Conservation (phyloP, 1,140 invertebrate genomes). For the Magallana ariakensis region DNA sequence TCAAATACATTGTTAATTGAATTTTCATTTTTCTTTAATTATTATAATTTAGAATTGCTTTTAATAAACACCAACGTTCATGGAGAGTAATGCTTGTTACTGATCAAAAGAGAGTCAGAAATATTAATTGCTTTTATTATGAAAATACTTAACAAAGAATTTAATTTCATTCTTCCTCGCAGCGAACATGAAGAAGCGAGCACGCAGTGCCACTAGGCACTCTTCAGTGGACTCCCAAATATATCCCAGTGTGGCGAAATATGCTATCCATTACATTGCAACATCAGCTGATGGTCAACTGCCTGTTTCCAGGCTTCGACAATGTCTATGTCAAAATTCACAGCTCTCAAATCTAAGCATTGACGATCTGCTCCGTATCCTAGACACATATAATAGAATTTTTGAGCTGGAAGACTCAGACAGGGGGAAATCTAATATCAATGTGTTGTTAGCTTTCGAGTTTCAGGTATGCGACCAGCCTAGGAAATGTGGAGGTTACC, state of each 20-base stretch:
- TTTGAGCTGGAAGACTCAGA: not conserved
- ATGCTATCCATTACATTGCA: conserved; percentile 5
- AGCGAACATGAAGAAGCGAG: no score
- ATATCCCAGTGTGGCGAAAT: not conserved
- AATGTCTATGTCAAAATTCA: not conserved
- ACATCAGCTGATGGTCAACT: not conserved
- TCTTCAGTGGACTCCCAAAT: no score
- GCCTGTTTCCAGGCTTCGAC: not conserved
- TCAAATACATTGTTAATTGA: no score
- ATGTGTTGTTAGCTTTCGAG: not conserved
- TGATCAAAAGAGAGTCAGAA: no score
- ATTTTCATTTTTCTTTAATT: no score
- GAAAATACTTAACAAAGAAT: no score
- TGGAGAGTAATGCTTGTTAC: no score
- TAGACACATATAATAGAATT: not conserved
- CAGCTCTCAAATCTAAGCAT: not conserved
- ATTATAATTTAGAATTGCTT: no score
- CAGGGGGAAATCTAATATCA: not conserved
- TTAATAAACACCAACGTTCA: no score
- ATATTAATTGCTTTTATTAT: no score
- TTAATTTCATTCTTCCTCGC: no score
- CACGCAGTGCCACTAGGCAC: no score
- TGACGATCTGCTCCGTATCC: not conserved
- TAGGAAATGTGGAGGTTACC: not conserved
- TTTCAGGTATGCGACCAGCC: not conserved